Evolutionary conservation across 2,888 invertebrate genomes (phyloP).

Genomic region (Tromatobia lineatoria): DNA sequence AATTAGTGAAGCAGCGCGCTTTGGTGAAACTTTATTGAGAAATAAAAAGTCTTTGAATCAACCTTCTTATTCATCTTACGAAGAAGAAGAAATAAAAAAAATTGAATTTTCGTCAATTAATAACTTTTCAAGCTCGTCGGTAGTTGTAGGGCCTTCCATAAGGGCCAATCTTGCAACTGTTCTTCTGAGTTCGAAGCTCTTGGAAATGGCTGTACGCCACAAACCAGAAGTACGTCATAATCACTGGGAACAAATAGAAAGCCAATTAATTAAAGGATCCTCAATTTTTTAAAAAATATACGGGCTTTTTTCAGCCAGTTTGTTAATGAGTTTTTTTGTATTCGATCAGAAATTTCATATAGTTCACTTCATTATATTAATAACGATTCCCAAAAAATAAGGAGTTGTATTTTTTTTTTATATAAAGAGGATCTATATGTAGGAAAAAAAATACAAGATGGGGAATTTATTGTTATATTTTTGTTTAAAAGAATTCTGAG

Average conservation of each 20-base stretch:
- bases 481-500: too few relatives aligned
- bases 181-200: conserved; percentile 86
- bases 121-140: conserved; percentile 77
- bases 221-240: conserved; percentile 93
- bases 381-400: too few relatives aligned
- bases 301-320: too few relatives aligned
- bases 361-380: too few relatives aligned
- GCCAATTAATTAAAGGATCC: neutral
- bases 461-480: too few relatives aligned
- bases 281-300: neutral
- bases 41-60: conserved; percentile 11
- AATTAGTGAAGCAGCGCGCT: conserved; percentile 1
- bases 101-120: conserved; percentile 3
- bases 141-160: conserved; percentile 84
- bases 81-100: conserved; percentile 3
- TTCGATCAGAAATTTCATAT: too few relatives aligned
- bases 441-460: too few relatives aligned
- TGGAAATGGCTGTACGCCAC: conserved; percentile 94
- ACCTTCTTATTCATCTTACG: neutral
- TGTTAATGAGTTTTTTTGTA: too few relatives aligned
- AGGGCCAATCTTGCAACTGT: conserved; percentile 80
- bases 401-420: too few relatives aligned
- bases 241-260: conserved; percentile 86
- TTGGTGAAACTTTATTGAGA: conserved; percentile 31
- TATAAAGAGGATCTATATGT: too few relatives aligned